Base-by-base conservation (phyloP, 2,888 invertebrate species). In the Crocallis elinguaria region DNA sequence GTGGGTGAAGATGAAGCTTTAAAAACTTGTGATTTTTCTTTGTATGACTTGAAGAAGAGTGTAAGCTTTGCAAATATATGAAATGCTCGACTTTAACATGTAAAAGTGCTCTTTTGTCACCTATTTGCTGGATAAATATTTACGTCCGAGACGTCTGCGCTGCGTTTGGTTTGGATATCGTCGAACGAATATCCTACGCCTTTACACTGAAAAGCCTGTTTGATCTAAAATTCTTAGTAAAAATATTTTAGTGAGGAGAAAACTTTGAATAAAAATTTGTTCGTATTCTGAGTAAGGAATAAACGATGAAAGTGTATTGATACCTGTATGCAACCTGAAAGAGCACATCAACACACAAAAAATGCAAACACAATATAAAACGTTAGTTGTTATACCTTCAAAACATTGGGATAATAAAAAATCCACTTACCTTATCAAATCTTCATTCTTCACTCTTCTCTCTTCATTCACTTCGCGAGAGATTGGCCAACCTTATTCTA, bases 401-500 rank as follows among this genome's bases (percentile, higher is more conserved):
- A 71, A 61, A 51, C 45, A 45, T 33, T 52, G 56, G 60, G 54
- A 60, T 73, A 68, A 63, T 65, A 65, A 59, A 77, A 75, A 66
- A 27, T 45, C 52, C 70, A 88, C 90, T 73, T 90, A 91, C 90
- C 90, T 87, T 87, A 19, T 13, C n/a, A 49, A 14, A 33, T 72
- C 67, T 75, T 75, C 73, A 48, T 57, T 62, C 23, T 71, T 72
- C 66, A 39, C 45, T 81, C 69, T 82, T 77, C 69, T 57, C 53
- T 71, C 56, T 72, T 73, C 71, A 66, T 68, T 75, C 77, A 71
- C 69, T 70, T 71, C 79, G 65, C 77, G 73, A 72, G 62, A 75
- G 76, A 73, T 87, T 88, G 88, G 87, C 87, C 88, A 88, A 87
- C 82, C 84, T 86, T 88, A 85, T 71, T 75, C 79, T 82, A 84